Conservation (phyloP, 2,888 invertebrate genomes). For the Baronia brevicornis region DNA sequence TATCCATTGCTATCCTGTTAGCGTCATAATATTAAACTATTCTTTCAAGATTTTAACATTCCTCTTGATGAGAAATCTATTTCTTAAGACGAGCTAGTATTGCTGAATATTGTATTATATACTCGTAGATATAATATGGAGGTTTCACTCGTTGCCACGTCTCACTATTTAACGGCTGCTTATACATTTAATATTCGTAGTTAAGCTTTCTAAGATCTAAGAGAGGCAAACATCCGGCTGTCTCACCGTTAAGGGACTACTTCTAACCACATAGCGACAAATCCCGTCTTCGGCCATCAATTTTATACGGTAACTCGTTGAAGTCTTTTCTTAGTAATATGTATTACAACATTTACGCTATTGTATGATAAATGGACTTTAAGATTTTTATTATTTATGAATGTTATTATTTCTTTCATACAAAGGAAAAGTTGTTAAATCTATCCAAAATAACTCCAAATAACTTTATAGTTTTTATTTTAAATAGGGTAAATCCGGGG, state of each 20-base stretch:
- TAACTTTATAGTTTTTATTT: no score
- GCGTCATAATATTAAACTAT: constrained; percentile 5
- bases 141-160: constrained; percentile 31
- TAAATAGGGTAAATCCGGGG: no score
- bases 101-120: no score
- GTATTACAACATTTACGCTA: neutral
- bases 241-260: constrained; percentile 50
- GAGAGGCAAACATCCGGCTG: constrained; percentile 60
- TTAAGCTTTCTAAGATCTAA: constrained; percentile 58
- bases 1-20: constrained; percentile 13
- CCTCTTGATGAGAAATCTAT: no score
- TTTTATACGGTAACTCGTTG: constrained; percentile 8
- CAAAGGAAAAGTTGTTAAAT: no score
- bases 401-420: no score
- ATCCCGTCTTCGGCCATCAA: constrained; percentile 17
- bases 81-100: no score
- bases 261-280: constrained; percentile 26
- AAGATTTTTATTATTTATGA: no score
- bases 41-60: neutral
- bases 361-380: neutral
- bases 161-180: constrained; percentile 48
- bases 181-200: constrained; percentile 34
- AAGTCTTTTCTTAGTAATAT: constrained; percentile 11
- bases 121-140: constrained; percentile 62
- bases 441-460: no score